Evolutionary conservation across 2,113 vertebrate species (phyloP).

Genomic region (Lepus europaeus): DNA sequence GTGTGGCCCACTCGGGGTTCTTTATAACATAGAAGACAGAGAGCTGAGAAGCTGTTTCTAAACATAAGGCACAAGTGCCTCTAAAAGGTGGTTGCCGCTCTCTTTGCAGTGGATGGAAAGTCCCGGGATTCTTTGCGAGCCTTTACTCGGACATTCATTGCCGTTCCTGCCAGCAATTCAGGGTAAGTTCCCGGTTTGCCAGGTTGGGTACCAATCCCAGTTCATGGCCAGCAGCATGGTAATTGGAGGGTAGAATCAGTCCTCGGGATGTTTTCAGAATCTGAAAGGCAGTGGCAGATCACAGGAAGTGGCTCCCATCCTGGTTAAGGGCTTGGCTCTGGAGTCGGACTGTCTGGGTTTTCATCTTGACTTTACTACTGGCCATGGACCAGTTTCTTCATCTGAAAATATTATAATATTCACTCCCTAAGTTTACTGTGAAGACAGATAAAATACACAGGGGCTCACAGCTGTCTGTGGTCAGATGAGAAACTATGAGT

Average conservation of each 20-base stretch:
- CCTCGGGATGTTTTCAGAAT: not conserved
- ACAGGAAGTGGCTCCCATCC: not conserved
- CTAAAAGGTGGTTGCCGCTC: not conserved
- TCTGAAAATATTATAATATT: not conserved
- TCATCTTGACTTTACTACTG: not conserved
- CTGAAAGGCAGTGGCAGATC: not conserved
- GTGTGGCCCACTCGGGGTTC: not conserved
- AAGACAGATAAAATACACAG: not conserved
- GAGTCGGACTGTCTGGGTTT: not conserved
- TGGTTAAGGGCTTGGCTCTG: not conserved
- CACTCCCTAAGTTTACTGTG: not conserved
- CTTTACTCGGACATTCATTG: conserved; percentile 93
- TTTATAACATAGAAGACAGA: not conserved
- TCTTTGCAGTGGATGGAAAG: conserved; percentile 90
- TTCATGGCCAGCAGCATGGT: not conserved
- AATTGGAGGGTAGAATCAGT: not conserved
- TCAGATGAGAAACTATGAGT: not conserved
- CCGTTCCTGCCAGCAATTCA: conserved; percentile 92
- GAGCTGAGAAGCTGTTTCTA: not conserved
- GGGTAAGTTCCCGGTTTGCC: conserved; percentile 87
- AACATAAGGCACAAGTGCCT: not conserved
- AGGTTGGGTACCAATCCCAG: fast-evolving
- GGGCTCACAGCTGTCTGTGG: not conserved
- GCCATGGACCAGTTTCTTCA: not conserved
- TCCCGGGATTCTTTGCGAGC: conserved; percentile 91